These are phyloP conservation scores for Bufotes viridis DNA, from an alignment of 2,797 vertebrate species.

Conservation along the genomic window DNA sequence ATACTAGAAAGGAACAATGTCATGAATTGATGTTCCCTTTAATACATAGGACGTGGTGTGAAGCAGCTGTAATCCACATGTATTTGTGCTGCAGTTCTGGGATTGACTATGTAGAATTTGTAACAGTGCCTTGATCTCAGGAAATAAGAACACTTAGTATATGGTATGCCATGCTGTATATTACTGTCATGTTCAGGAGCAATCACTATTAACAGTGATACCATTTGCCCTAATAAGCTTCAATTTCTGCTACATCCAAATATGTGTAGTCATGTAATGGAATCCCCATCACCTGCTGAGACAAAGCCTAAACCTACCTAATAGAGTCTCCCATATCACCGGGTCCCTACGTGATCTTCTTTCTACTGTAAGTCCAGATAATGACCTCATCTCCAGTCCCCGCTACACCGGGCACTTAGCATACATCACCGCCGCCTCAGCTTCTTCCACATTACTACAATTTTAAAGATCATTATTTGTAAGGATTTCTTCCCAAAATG, in stretches of 20 bases:
- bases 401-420: too few relatives aligned
- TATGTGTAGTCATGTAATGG: conserved; percentile 32
- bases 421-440: background rate
- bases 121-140: background rate
- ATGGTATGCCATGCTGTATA: background rate
- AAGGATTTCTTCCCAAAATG: conserved; percentile 7
- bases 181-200: background rate
- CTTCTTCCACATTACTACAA: conserved; percentile 9
- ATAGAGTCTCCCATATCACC: background rate
- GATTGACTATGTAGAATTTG: background rate
- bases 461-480: background rate
- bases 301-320: conserved; percentile 4
- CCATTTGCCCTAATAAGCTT: conserved; percentile 21
- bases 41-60: background rate
- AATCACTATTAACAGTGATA: background rate
- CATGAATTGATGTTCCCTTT: background rate
- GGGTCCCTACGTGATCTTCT: conserved; percentile 17
- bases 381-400: conserved; percentile 11
- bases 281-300: conserved; percentile 39
- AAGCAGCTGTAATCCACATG: background rate
- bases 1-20: background rate
- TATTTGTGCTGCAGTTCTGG: background rate
- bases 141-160: background rate
- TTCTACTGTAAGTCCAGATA: conserved; percentile 9
- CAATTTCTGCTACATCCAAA: conserved; percentile 2